Evolutionary conservation across 2,113 vertebrate species (phyloP).

Genomic region (Piliocolobus tephrosceles): DNA sequence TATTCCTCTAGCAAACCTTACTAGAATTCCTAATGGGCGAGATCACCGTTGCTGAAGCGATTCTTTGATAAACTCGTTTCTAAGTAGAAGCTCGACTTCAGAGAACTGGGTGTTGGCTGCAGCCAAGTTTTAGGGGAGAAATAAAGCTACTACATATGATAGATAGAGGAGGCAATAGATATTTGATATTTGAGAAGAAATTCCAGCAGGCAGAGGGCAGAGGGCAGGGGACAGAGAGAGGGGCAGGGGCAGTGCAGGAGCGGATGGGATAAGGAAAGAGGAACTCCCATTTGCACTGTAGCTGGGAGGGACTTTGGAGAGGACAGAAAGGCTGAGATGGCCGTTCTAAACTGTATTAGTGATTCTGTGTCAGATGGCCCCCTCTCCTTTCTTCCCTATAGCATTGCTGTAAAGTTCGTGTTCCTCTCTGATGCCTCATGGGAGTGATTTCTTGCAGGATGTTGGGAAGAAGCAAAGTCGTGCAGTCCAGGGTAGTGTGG

Average conservation of each 20-base stretch:
- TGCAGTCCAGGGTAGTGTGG: not conserved
- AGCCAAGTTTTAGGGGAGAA: not conserved
- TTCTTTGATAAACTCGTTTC: not conserved
- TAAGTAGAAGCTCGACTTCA: not conserved
- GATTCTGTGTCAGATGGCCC: not conserved
- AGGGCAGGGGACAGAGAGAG: not conserved
- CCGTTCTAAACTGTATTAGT: not conserved
- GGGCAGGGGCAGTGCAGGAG: not conserved
- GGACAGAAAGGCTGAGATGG: not conserved
- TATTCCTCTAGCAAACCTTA: not conserved
- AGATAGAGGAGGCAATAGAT: too few species aligned
- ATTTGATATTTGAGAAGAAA: not conserved
- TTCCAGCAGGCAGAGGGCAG: not conserved
- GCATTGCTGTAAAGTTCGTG: not conserved
- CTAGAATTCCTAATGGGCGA: not conserved
- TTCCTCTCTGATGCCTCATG: not conserved
- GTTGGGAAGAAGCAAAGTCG: not conserved
- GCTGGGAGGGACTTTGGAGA: not conserved
- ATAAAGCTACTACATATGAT: not conserved
- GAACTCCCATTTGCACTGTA: not conserved
- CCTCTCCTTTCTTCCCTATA: accelerated
- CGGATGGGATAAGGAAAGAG: not conserved
- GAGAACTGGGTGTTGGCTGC: not conserved
- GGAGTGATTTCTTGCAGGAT: not conserved
- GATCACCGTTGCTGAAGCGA: not conserved